Evolutionary conservation across 2,113 vertebrate species (phyloP).

Genomic region (Malaclemys terrapin): DNA sequence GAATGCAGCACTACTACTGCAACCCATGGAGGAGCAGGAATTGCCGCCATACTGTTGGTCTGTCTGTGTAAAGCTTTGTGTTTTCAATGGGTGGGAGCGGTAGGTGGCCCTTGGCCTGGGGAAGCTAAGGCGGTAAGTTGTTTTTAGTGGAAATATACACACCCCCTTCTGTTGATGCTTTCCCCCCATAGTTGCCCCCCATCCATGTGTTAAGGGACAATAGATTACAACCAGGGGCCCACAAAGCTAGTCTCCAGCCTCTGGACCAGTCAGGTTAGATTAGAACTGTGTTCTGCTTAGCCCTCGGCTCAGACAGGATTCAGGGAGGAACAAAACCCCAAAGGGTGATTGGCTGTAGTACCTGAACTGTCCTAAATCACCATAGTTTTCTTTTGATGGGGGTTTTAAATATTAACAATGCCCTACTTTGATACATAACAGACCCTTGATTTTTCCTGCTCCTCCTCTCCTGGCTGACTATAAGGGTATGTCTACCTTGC

Average conservation of each 20-base stretch:
- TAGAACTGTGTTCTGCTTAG: neutral
- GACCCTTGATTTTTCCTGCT: neutral
- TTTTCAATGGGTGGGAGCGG: neutral
- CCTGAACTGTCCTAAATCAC: neutral
- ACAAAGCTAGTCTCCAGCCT: neutral
- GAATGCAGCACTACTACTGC: neutral
- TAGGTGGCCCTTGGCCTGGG: neutral
- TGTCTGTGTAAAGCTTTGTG: neutral
- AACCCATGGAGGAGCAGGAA: neutral
- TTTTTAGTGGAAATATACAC: neutral
- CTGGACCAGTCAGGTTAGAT: neutral
- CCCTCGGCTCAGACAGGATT: neutral
- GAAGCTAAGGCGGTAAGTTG: neutral
- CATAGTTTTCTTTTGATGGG: neutral
- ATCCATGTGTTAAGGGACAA: neutral
- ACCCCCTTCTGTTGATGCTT: neutral
- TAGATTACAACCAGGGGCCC: neutral
- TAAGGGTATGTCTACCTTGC: neutral
- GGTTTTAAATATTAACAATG: neutral
- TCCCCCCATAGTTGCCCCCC: too few relatives aligned
- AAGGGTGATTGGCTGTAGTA: neutral
- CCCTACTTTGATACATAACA: neutral
- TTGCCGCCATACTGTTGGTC: neutral
- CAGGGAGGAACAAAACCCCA: neutral
- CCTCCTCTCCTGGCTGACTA: neutral